Evolutionary conservation across 2,888 invertebrate species (phyloP).

Genomic region (Hypomecis punctinalis): DNA sequence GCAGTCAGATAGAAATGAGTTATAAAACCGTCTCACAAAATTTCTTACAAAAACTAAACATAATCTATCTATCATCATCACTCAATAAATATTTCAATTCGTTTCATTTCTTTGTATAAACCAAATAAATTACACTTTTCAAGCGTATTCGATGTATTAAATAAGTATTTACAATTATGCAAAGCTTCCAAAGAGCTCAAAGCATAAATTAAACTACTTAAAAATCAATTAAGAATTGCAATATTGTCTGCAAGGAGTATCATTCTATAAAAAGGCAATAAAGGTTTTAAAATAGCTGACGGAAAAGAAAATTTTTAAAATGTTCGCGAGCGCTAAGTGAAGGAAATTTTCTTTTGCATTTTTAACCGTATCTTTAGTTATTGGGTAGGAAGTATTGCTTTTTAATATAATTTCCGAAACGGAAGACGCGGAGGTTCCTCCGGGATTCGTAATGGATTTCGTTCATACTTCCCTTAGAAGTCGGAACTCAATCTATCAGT

Average conservation of each 20-base stretch:
- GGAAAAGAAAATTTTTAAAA: constrained; percentile 24
- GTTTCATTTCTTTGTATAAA: too few species aligned
- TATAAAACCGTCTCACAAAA: too few species aligned
- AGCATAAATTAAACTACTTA: background rate
- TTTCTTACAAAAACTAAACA: too few species aligned
- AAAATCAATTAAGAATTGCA: constrained; percentile 6
- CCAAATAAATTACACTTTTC: too few species aligned
- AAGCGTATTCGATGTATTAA: too few species aligned
- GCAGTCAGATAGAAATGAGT: too few species aligned
- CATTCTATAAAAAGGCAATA: constrained; percentile 14
- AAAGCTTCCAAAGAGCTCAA: too few species aligned
- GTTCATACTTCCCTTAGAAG: constrained; percentile 63
- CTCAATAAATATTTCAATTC: too few species aligned
- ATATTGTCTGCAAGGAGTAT: constrained; percentile 16
- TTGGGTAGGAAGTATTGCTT: constrained; percentile 75
- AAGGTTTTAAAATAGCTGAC: constrained; percentile 22
- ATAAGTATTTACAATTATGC: too few species aligned
- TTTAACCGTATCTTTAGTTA: constrained; percentile 67
- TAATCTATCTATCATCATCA: too few species aligned
- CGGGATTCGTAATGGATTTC: constrained; percentile 79
- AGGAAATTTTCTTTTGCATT: constrained; percentile 57
- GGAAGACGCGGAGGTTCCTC: constrained; percentile 66
- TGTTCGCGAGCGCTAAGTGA: constrained; percentile 43
- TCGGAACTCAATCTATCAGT: constrained; percentile 61
- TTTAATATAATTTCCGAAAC: constrained; percentile 83